These are phyloP conservation scores for Daboia siamensis DNA, from an alignment of 2,113 vertebrate genomes.

Conservation along the genomic window DNA sequence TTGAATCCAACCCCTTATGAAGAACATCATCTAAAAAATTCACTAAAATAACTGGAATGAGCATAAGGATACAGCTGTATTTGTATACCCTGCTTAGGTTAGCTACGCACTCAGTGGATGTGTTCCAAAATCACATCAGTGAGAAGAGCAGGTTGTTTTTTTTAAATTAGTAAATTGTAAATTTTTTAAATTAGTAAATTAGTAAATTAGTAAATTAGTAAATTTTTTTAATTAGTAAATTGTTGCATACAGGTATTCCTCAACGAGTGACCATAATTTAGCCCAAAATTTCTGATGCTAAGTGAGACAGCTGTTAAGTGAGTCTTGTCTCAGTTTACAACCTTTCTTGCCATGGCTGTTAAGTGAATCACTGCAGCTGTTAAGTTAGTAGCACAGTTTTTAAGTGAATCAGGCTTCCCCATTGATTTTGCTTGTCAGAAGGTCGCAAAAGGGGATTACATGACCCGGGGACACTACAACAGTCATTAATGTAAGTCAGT, in stretches of 20 bases:
- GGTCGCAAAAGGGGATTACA: neutral
- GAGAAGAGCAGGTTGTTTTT: too few species aligned
- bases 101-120: neutral
- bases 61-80: neutral
- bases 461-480: neutral
- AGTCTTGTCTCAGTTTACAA: neutral
- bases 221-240: too few species aligned
- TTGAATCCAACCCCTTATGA: neutral
- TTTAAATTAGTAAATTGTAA: too few species aligned
- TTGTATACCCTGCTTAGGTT: neutral
- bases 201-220: too few species aligned
- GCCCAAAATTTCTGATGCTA: neutral
- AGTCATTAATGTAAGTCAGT: neutral
- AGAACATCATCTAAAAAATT: neutral
- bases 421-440: neutral
- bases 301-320: neutral
- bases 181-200: too few species aligned
- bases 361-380: neutral
- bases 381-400: neutral
- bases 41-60: neutral
- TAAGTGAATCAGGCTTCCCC: neutral
- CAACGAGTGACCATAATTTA: too few species aligned
- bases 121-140: neutral
- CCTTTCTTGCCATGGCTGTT: neutral
- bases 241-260: neutral